Conservation (phyloP, 2,797 vertebrate genomes). For the Hapalemur alaotrensis region DNA sequence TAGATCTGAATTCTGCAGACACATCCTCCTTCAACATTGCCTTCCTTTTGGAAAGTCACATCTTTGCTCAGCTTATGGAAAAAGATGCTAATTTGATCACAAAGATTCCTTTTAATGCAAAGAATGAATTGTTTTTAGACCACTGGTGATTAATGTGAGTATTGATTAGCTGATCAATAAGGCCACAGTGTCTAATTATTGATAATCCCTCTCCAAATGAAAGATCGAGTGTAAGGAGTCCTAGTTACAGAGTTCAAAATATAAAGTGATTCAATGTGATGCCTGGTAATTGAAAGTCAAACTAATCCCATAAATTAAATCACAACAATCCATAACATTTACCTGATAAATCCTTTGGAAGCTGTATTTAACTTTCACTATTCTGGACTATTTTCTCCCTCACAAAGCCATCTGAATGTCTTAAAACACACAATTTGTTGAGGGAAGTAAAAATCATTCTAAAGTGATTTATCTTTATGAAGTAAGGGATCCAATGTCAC, state of each 20-base stretch:
- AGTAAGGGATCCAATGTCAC: not conserved
- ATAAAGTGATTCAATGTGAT: slow-evolving; percentile 88
- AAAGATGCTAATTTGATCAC: slow-evolving; percentile 82
- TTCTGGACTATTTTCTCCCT: not conserved
- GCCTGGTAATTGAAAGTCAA: slow-evolving; percentile 89
- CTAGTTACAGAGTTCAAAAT: slow-evolving; percentile 85
- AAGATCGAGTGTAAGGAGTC: slow-evolving; percentile 86
- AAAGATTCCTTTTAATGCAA: slow-evolving; percentile 80
- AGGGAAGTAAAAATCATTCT: slow-evolving; percentile 62
- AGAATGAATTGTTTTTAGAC: slow-evolving; percentile 86
- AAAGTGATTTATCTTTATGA: slow-evolving; percentile 40
- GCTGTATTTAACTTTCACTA: slow-evolving; percentile 85
- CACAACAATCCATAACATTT: slow-evolving; percentile 88
- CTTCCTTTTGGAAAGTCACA: slow-evolving; percentile 32
- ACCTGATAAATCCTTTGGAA: slow-evolving; percentile 85
- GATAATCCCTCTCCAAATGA: slow-evolving; percentile 89
- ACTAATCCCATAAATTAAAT: slow-evolving; percentile 89
- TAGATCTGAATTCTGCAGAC: not conserved
- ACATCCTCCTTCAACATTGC: not conserved
- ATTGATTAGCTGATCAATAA: slow-evolving; percentile 88
- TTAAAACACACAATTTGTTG: slow-evolving; percentile 40
- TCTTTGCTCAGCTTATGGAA: slow-evolving; percentile 45
- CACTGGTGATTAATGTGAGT: slow-evolving; percentile 86
- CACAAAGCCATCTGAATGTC: slow-evolving; percentile 31
- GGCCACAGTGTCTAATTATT: slow-evolving; percentile 89